These are phyloP conservation scores for Vombatus ursinus DNA, from an alignment of 2,113 vertebrate species.

Conservation along the genomic window DNA sequence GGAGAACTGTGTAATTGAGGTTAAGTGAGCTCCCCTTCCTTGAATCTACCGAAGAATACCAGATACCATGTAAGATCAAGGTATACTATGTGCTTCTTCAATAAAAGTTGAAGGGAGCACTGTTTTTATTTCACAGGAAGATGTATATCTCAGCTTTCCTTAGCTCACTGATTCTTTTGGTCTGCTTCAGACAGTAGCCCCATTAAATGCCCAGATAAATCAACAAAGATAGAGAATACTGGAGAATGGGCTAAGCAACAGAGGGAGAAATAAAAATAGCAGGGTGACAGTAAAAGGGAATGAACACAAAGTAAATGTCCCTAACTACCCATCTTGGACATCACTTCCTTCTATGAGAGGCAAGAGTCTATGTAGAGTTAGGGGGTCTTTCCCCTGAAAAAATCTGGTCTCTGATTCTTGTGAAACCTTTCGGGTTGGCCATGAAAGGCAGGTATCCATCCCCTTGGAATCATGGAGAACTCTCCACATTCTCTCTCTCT, in stretches of 20 bases:
- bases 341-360: neutral
- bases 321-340: neutral
- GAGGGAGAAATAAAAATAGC: neutral
- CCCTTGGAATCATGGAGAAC: slow-evolving; percentile 49
- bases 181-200: neutral
- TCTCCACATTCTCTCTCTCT: slow-evolving; percentile 55
- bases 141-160: slow-evolving; percentile 5
- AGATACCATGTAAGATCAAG: neutral
- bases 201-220: slow-evolving; percentile 2
- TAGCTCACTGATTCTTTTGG: neutral
- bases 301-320: neutral
- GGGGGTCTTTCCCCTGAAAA: slow-evolving; percentile 44
- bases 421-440: slow-evolving; percentile 39
- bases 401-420: neutral
- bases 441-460: neutral
- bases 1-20: neutral
- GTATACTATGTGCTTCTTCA: neutral
- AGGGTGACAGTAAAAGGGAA: neutral
- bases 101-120: neutral
- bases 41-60: slow-evolving; percentile 5
- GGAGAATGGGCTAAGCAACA: neutral
- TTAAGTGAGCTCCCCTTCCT: slow-evolving; percentile 33
- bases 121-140: neutral
- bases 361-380: slow-evolving; percentile 28
- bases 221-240: neutral